Evolutionary conservation across 1,140 invertebrate genomes (phyloP).

Genomic region (Drosophila quadrilineata): DNA sequence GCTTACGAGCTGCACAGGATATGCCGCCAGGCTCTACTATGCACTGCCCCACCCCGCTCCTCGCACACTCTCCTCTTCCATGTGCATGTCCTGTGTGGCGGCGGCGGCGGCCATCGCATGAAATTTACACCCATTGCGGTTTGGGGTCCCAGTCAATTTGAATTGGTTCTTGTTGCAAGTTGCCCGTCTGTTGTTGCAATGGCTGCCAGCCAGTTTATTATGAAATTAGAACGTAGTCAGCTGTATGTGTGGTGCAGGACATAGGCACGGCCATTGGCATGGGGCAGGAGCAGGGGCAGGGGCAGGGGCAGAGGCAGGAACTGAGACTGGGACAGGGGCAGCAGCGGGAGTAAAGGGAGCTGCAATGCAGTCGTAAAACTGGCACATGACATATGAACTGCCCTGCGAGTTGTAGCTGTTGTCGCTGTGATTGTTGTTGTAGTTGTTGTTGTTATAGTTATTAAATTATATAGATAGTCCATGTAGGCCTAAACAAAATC

Average conservation of each 20-base stretch:
- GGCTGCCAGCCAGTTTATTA: slow-evolving; percentile 71
- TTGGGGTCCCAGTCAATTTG: slow-evolving; percentile 60
- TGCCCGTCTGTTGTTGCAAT: slow-evolving; percentile 26
- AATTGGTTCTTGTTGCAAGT: slow-evolving; percentile 36
- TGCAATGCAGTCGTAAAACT: slow-evolving; percentile 72
- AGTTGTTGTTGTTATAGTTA: slow-evolving; percentile 64
- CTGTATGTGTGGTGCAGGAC: too few relatives aligned
- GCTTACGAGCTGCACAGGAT: slow-evolving; percentile 78
- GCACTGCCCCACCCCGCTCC: background rate
- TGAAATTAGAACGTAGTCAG: slow-evolving; percentile 69
- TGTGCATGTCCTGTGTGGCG: background rate
- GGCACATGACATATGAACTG: slow-evolving; percentile 78
- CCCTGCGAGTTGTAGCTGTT: background rate
- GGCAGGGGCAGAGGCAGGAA: too few relatives aligned
- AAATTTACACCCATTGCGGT: slow-evolving; percentile 78
- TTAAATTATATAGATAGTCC: slow-evolving; percentile 69
- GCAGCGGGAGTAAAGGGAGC: slow-evolving; percentile 9
- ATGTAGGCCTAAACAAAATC: slow-evolving; percentile 15
- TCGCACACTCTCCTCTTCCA: background rate
- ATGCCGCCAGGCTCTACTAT: slow-evolving; percentile 55
- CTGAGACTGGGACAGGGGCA: too few relatives aligned
- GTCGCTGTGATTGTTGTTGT: slow-evolving; percentile 3
- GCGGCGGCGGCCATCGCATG: slow-evolving; percentile 22
- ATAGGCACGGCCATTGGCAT: too few relatives aligned
- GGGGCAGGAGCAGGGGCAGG: background rate